Percentiles rank a stretch among this genome's conserved stretches.
Conservation (phyloP, 2,113 vertebrate genomes). For the Burhinus bistriatus region DNA sequence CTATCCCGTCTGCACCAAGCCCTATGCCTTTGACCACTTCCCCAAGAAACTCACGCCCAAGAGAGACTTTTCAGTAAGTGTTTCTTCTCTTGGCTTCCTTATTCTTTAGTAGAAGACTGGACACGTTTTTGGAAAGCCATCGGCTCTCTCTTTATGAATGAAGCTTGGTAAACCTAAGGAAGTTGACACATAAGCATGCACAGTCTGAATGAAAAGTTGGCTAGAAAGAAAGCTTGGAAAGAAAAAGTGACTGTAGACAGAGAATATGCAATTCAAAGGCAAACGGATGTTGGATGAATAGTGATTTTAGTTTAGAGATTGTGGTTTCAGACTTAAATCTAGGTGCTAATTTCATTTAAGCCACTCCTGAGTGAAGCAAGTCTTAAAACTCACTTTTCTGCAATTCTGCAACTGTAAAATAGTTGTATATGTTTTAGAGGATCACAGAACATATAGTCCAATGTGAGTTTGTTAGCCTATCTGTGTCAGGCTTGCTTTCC, state of each 20-base stretch:
- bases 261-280: background rate
- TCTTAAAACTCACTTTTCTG: background rate
- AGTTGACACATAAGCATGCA: background rate
- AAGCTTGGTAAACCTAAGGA: background rate
- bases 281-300: too few relatives aligned
- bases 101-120: background rate
- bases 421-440: rapidly evolving
- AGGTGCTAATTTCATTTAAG: background rate
- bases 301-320: background rate
- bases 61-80: conserved; percentile 94
- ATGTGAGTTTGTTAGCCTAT: background rate
- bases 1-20: conserved; percentile 95
- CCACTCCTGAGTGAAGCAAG: background rate
- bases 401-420: background rate
- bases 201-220: background rate
- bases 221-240: background rate
- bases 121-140: background rate
- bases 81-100: background rate
- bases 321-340: background rate
- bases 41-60: conserved; percentile 93
- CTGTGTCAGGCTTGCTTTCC: background rate
- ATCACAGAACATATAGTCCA: background rate
- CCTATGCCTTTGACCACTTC: conserved; percentile 98
- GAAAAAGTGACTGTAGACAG: background rate
- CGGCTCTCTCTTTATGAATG: background rate